phyloP scores from a whole-genome alignment of 2,888 invertebrate species.

The Drosophila algonquin region DNA sequence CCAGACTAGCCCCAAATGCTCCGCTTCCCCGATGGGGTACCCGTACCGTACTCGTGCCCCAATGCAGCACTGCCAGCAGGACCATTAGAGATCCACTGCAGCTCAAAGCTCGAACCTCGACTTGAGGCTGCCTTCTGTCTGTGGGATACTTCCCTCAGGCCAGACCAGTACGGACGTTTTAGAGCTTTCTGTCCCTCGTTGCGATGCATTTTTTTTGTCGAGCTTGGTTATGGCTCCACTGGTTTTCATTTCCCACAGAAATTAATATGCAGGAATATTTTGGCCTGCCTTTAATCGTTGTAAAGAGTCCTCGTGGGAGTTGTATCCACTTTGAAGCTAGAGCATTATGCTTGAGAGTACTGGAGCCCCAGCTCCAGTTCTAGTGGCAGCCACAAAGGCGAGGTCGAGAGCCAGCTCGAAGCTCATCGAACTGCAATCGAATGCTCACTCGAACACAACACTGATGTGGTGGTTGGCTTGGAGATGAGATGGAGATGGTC shows the following conservation, averaged over 20 bases:
- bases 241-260: slow-evolving; percentile 47
- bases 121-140: slow-evolving; percentile 5
- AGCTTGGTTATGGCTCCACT: slow-evolving; percentile 67
- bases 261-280: slow-evolving; percentile 66
- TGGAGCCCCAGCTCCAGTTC: neutral
- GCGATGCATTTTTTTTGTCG: slow-evolving; percentile 68
- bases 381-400: slow-evolving; percentile 19
- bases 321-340: slow-evolving; percentile 12
- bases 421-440: slow-evolving; percentile 23
- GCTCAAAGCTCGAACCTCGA: neutral
- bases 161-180: slow-evolving; percentile 4
- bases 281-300: slow-evolving; percentile 40
- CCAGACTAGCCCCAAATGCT: slow-evolving; percentile 5
- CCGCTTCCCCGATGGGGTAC: slow-evolving; percentile 1
- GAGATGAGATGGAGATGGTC: neutral
- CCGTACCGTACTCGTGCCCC: neutral
- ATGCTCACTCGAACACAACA: slow-evolving; percentile 17
- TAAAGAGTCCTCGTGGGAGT: slow-evolving; percentile 38
- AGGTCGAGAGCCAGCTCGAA: slow-evolving; percentile 15
- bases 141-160: slow-evolving; percentile 4
- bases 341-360: slow-evolving; percentile 1
- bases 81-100: slow-evolving; percentile 48
- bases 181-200: slow-evolving; percentile 52
- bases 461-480: neutral
- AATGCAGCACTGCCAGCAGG: slow-evolving; percentile 34